Conservation (phyloP, 2,888 invertebrate species). For the Nomada fucata region DNA sequence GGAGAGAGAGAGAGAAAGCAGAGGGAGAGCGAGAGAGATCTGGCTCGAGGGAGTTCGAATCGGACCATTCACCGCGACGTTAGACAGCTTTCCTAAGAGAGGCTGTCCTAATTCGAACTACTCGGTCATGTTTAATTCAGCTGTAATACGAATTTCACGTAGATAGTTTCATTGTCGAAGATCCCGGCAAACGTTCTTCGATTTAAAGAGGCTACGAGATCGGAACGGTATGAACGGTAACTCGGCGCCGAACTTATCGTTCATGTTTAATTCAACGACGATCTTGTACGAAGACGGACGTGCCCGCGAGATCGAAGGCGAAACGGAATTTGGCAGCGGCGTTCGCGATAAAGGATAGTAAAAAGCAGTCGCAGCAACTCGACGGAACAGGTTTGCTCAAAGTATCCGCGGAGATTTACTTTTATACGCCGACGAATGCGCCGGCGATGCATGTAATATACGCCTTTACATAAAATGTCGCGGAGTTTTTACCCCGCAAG, state of each 20-base stretch:
- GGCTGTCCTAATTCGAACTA: conserved; percentile 56
- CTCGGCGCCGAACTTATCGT: conserved; percentile 61
- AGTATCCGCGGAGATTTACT: conserved; percentile 36
- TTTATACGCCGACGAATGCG: conserved; percentile 38
- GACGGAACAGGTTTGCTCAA: background rate
- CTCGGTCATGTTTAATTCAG: conserved; percentile 70
- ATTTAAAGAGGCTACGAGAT: conserved; percentile 33
- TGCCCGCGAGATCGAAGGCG: conserved; percentile 2
- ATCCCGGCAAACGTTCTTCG: conserved; percentile 25
- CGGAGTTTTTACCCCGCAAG: conserved; percentile 32
- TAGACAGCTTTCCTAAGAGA: conserved; percentile 16
- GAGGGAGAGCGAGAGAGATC: background rate
- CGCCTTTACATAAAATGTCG: conserved; percentile 48
- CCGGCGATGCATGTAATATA: conserved; percentile 46
- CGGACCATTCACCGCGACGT: conserved; percentile 29
- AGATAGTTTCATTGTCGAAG: conserved; percentile 45
- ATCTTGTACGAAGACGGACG: conserved; percentile 27
- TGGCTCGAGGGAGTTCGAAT: conserved; percentile 12
- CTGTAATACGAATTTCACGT: conserved; percentile 49
- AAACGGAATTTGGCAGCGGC: conserved; percentile 10
- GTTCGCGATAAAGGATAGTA: conserved; percentile 11
- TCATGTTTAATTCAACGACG: conserved; percentile 67
- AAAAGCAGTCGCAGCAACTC: background rate
- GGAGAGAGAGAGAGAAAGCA: too few relatives aligned
- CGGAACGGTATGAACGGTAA: conserved; percentile 48